These are phyloP conservation scores for Pollenia griseotomentosa DNA, from an alignment of 2,888 invertebrate species.

Conservation along the genomic window DNA sequence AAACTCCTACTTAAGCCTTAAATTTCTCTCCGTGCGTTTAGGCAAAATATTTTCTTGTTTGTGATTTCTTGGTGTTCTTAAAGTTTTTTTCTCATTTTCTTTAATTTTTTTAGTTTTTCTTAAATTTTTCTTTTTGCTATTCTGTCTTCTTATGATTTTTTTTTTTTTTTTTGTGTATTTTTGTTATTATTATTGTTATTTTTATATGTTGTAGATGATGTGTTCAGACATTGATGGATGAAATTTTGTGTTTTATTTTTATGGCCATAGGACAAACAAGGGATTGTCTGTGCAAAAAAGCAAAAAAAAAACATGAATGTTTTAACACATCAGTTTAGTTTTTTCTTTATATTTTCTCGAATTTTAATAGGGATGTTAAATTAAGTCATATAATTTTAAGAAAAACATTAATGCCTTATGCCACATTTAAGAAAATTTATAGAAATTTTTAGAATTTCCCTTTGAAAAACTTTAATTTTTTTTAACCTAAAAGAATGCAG, in stretches of 20 bases:
- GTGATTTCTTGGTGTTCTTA: constrained; percentile 6
- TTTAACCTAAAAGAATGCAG: too few species aligned
- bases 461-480: neutral
- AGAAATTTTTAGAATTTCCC: neutral
- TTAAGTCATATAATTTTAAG: neutral
- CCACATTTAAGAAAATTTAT: neutral
- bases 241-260: constrained; percentile 66
- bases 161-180: neutral
- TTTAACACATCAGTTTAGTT: too few species aligned
- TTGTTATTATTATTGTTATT: constrained; percentile 26
- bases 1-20: neutral
- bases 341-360: too few species aligned
- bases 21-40: constrained; percentile 13
- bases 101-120: constrained; percentile 32
- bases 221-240: constrained; percentile 72
- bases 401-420: too few species aligned
- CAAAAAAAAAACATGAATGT: too few species aligned
- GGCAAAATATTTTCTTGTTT: constrained; percentile 27
- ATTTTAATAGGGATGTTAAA: neutral
- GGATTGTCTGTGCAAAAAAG: constrained; percentile 18
- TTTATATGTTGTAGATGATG: constrained; percentile 57
- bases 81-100: constrained; percentile 8
- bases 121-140: constrained; percentile 7
- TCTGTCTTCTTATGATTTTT: neutral
- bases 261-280: constrained; percentile 47